Evolutionary conservation across 1,140 invertebrate genomes (phyloP), one percentile per base, ranked within the genome.

Genomic region (Varroa destructor): DNA sequence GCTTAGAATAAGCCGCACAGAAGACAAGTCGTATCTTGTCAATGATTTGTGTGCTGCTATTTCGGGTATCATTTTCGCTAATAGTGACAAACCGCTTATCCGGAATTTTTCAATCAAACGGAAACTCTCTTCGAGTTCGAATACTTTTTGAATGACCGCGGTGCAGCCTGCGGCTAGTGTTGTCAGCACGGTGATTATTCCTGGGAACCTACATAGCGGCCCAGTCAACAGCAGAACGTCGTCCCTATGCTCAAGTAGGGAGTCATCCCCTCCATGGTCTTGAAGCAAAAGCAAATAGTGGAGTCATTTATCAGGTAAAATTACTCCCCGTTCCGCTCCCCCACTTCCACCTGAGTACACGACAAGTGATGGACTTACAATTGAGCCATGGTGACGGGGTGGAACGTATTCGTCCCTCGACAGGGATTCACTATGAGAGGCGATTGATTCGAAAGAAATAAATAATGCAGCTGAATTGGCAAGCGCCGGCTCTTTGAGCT

Each of bases 211-310:
- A 12, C 14, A 67, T 14, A 8, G 61, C 40, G 61, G 61, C 46
- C 46, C 61, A 5, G 61, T 46, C 61, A 67, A 46, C 40, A 67
- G 61, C 14, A 67, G 12, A 8, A 67, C 61, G 40, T 67, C 61
- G 61, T 67, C 12, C 40, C 2, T 14, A 37, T n/a, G 12, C 46
- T 67, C 61, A 37, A 67, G 46, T 10, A 67, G 36, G 37, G 61
- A 40, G 3, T 40, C 40, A 46, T 3, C 8, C 40, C 46, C 36
- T 4, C 61, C 61, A 40, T 43, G 61, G 46, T 67, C 61, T 67
- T 67, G 61, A 40, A 67, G 61, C 2, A 67, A 67, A 40, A 67
- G 40, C 37, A 12, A 8, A 46, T 67, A 67, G 61, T 67, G 61
- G 2, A 67, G 37, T 37, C 61, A 67, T 37, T 67, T 67, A 37